Conservation (phyloP, 2,797 vertebrate genomes). For the Echiichthys vipera region DNA sequence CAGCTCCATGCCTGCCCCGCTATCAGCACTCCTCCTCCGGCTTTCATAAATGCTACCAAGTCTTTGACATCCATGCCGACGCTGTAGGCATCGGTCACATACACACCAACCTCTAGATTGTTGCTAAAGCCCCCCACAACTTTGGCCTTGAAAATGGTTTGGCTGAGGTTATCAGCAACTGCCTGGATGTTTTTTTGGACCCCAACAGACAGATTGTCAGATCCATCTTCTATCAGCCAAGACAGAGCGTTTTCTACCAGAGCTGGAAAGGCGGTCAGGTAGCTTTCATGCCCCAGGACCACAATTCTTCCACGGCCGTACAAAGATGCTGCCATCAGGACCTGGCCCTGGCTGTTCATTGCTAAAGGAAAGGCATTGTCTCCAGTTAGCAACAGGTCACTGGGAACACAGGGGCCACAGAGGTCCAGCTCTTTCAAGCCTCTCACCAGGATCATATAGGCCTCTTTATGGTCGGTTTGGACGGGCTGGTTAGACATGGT, state of each 20-base stretch:
- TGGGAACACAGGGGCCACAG: conserved; percentile 46
- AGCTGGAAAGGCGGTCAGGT: conserved; percentile 75
- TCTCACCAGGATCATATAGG: conserved; percentile 77
- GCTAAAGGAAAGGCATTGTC: conserved; percentile 85
- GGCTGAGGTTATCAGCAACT: conserved; percentile 69
- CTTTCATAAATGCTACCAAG: conserved; percentile 85
- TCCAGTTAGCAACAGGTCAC: conserved; percentile 85
- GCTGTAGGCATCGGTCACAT: conserved; percentile 82
- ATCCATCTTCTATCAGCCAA: conserved; percentile 82
- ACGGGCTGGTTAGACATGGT: conserved; percentile 53
- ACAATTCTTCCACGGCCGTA: conserved; percentile 86
- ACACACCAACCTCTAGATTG: conserved; percentile 70
- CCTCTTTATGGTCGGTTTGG: conserved; percentile 30
- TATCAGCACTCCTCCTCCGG: conserved; percentile 89
- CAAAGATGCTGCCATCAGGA: conserved; percentile 86
- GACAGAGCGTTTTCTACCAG: conserved; percentile 83
- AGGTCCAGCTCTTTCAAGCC: conserved; percentile 82
- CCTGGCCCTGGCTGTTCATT: conserved; percentile 80
- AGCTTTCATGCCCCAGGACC: conserved; percentile 84
- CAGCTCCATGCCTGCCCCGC: conserved; percentile 91
- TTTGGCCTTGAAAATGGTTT: conserved; percentile 55
- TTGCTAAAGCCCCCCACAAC: conserved; percentile 51
- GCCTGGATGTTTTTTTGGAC: conserved; percentile 65
- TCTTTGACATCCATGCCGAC: conserved; percentile 51
- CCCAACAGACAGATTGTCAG: conserved; percentile 51